These are phyloP conservation scores for Megalurothrips usitatus DNA, from an alignment of 2,888 invertebrate species.

Conservation along the genomic window DNA sequence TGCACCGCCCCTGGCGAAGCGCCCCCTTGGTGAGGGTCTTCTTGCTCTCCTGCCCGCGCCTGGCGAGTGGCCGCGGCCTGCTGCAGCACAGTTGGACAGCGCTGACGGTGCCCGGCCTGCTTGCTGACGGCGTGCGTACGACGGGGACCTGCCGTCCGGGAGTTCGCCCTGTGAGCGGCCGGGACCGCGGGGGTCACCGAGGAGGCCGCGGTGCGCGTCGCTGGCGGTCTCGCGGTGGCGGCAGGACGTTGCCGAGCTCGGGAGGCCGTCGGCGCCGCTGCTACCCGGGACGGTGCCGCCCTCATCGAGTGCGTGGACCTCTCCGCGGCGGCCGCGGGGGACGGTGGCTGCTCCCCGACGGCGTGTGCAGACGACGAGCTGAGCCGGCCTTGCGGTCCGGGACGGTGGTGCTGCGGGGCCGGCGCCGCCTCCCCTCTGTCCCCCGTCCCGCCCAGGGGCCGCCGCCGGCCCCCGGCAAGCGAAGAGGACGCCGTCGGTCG, in stretches of 20 bases:
- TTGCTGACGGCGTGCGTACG: neutral
- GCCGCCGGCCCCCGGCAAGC: neutral
- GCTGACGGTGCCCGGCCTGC: neutral
- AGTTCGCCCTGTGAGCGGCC: neutral
- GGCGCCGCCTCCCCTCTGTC: neutral
- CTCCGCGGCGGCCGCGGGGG: neutral
- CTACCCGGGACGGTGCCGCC: neutral
- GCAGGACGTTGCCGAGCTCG: neutral
- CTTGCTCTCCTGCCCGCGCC: neutral
- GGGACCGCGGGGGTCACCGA: neutral
- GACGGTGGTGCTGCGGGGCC: neutral
- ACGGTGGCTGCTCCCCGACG: neutral
- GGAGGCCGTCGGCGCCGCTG: neutral
- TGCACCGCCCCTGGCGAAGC: neutral
- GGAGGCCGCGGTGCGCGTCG: neutral
- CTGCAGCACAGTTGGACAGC: neutral
- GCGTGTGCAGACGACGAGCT: neutral
- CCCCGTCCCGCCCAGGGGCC: neutral
- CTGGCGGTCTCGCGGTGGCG: neutral
- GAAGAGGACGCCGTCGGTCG: neutral
- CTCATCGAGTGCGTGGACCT: constrained; percentile 1
- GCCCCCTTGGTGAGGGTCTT: neutral
- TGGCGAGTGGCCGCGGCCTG: neutral
- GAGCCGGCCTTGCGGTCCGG: neutral
- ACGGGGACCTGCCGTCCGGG: neutral